Conservation (phyloP, 2,113 vertebrate genomes). For the Hymenochirus boettgeri region DNA sequence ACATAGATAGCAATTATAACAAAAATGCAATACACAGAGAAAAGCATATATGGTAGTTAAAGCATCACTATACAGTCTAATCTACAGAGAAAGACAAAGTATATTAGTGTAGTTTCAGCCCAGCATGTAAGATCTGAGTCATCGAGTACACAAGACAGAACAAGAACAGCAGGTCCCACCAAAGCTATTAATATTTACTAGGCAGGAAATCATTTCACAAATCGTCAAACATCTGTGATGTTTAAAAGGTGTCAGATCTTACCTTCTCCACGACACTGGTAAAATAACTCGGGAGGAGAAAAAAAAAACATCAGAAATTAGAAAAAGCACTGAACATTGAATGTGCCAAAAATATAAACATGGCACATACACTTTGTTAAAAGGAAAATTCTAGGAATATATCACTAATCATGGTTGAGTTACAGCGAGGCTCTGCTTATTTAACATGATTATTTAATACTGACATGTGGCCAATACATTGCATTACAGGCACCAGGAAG, state of each 20-base stretch:
- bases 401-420: no score
- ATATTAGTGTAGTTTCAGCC: neutral
- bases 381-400: no score
- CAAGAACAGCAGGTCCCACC: neutral
- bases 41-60: no score
- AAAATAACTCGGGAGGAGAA: slow-evolving; percentile 85
- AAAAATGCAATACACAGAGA: no score
- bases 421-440: no score
- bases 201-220: neutral
- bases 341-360: no score
- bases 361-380: no score
- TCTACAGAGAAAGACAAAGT: neutral
- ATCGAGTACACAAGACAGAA: neutral
- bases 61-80: no score
- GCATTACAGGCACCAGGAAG: no score
- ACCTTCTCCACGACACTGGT: slow-evolving; percentile 98
- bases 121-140: slow-evolving; percentile 2
- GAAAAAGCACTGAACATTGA: neutral
- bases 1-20: no score
- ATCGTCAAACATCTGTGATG: slow-evolving; percentile 4
- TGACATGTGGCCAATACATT: no score
- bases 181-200: slow-evolving; percentile 4
- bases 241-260: slow-evolving; percentile 51
- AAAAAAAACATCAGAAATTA: slow-evolving; percentile 54
- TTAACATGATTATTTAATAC: no score